Evolutionary conservation across 2,888 invertebrate species (phyloP).

Genomic region (Synergus umbraculus): DNA sequence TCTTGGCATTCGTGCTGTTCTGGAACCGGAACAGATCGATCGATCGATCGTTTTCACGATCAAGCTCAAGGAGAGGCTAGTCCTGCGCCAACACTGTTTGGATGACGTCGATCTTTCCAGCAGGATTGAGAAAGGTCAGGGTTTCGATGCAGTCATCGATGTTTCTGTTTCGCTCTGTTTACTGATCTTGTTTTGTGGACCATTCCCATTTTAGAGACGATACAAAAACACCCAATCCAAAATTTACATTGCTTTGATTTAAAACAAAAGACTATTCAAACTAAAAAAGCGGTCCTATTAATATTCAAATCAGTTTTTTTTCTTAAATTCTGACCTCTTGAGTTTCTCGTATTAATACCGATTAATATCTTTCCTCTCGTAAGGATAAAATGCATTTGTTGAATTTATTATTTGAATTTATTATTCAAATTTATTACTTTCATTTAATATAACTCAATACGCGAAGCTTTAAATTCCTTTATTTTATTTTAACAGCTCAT

Average conservation of each 20-base stretch:
- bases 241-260: not conserved
- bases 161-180: not conserved
- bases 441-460: too few relatives aligned
- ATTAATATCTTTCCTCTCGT: too few relatives aligned
- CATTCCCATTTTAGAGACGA: not conserved
- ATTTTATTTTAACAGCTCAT: too few relatives aligned
- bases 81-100: conserved; percentile 13
- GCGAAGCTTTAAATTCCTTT: too few relatives aligned
- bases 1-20: not conserved
- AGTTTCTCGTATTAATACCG: too few relatives aligned
- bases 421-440: too few relatives aligned
- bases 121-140: conserved; percentile 18
- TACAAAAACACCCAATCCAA: not conserved
- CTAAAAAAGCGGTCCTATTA: too few relatives aligned
- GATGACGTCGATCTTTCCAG: conserved; percentile 20
- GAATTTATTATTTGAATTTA: too few relatives aligned
- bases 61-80: conserved; percentile 32
- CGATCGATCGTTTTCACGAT: conserved; percentile 25
- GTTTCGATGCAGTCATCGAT: not conserved
- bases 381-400: too few relatives aligned
- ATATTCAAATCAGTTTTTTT: too few relatives aligned
- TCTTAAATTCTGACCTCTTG: too few relatives aligned
- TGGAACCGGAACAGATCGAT: conserved; percentile 24
- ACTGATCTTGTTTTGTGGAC: not conserved
- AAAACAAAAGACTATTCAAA: not conserved